Base-by-base conservation (phyloP, 2,797 vertebrate genomes). In the Furcifer pardalis region DNA sequence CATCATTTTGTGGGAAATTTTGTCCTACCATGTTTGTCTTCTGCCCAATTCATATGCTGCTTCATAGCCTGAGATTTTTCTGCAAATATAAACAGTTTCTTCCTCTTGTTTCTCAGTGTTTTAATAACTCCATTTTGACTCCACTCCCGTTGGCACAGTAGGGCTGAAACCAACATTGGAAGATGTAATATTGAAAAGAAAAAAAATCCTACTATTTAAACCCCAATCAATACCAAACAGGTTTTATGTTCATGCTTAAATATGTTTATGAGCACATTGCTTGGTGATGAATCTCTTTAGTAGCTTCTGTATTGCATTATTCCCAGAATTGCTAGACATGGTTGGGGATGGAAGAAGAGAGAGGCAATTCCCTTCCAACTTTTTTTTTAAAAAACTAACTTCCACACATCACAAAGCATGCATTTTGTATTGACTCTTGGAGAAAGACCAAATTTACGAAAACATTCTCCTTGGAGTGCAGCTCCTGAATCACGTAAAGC, bases 401-500 rank as follows among this genome's bases (percentile, higher is more conserved):
- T 44, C 81, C 78, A 79, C 44, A 85, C 49, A 35, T 59, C 69
- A 90, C 46, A 89, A 91, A 90, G 87, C 77, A 89, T 84, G 77
- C 15, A 63, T 46, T 90, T 86, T 78, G 52, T 84, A 90, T 40
- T 90, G 65, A 88, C 82, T 91, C 21, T 66, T 85, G 46, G 60
- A 93, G 87, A 93, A 94, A 93, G 83, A 91, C 72, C 87, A 81
- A 30, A 87, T 92, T 95, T 94, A 90, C 81, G 91, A 95, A 95
- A 85, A 93, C 94, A 96, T 95, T 94, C 91, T 92, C 88, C 90
- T 93, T 93, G 94, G 92, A 94, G 83, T 88, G 74, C 88, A 95
- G 92, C 94, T 91, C 92, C 80, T 95, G 94, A 95, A 95, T 96
- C 94, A 94, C 89, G 94, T 94, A 95, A 95, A 94, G 89, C 85